A percentile compares a stretch with the other conserved stretches of the same genome.
Evolutionary conservation across 2,797 vertebrate species (phyloP).

Genomic region (Yasuhikotakia modesta): DNA sequence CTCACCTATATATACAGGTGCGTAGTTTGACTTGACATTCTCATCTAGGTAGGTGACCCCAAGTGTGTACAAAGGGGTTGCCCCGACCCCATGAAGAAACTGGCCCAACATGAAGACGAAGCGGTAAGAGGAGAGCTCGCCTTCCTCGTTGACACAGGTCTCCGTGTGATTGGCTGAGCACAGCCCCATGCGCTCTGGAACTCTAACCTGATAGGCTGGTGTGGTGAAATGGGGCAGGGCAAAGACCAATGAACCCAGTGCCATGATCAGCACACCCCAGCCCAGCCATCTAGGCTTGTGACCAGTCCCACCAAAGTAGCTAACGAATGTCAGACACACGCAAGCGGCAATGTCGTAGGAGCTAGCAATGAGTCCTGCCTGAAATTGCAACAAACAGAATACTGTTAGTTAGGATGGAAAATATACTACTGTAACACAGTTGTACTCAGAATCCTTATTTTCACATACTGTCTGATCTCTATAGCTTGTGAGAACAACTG

Average conservation of each 20-base stretch:
- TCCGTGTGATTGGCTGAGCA: slow-evolving; percentile 79
- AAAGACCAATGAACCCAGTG: slow-evolving; percentile 88
- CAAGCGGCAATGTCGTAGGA: slow-evolving; percentile 93
- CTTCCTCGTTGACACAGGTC: slow-evolving; percentile 68
- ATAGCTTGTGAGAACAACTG: too few species aligned
- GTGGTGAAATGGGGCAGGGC: slow-evolving; percentile 89
- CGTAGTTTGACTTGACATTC: slow-evolving; percentile 90
- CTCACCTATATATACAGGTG: slow-evolving; percentile 95
- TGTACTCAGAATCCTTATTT: too few species aligned
- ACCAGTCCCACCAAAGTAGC: slow-evolving; percentile 91
- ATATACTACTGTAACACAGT: slow-evolving; percentile 62
- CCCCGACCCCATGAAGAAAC: slow-evolving; percentile 90
- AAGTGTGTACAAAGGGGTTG: slow-evolving; percentile 93
- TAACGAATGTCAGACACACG: slow-evolving; percentile 88
- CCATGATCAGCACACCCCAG: slow-evolving; percentile 90
- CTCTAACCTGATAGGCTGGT: slow-evolving; percentile 75
- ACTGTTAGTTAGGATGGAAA: not conserved
- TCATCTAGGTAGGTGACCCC: slow-evolving; percentile 96
- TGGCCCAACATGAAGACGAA: slow-evolving; percentile 95
- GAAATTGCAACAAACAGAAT: not conserved
- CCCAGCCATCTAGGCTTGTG: slow-evolving; percentile 95
- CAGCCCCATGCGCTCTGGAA: slow-evolving; percentile 63
- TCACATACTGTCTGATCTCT: too few species aligned
- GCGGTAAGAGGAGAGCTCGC: slow-evolving; percentile 80
- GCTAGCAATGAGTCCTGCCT: slow-evolving; percentile 86